Evolutionary conservation across 2,113 vertebrate genomes (phyloP).

Genomic region (Hydropotes inermis): DNA sequence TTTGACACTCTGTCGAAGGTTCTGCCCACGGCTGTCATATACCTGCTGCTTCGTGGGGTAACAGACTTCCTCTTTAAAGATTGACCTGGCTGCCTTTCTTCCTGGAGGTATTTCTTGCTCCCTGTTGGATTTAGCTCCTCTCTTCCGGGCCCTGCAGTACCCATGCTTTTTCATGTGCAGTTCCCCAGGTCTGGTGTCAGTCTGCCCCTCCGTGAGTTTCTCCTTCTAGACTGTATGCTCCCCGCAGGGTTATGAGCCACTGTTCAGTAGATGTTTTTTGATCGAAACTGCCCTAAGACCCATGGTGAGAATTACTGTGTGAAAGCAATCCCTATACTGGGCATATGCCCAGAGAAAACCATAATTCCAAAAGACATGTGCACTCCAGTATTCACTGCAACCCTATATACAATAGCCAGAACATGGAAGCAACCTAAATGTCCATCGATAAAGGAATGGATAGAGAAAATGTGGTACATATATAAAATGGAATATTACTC

Average conservation of each 20-base stretch:
- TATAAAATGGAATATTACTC: not conserved
- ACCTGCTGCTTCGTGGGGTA: not conserved
- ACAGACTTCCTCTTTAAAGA: not conserved
- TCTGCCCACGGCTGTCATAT: not conserved
- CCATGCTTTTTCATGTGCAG: not conserved
- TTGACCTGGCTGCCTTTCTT: not conserved
- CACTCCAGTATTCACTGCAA: not conserved
- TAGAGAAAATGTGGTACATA: not conserved
- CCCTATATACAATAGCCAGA: not conserved
- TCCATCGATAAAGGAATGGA: not conserved
- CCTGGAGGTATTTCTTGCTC: accelerated
- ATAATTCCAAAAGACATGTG: not conserved
- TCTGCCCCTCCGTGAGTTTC: not conserved
- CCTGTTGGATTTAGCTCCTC: accelerated
- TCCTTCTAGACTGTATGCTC: not conserved
- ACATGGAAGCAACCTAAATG: no score
- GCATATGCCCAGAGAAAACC: not conserved
- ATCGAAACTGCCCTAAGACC: not conserved
- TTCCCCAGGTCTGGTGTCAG: accelerated
- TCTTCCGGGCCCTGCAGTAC: accelerated
- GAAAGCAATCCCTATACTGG: not conserved
- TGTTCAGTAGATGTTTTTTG: not conserved
- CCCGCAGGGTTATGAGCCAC: not conserved
- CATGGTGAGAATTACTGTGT: accelerated
- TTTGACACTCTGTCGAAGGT: no score